These are phyloP conservation scores for Drosophila ficusphila DNA, from an alignment of 1,140 invertebrate species.

Conservation along the genomic window DNA sequence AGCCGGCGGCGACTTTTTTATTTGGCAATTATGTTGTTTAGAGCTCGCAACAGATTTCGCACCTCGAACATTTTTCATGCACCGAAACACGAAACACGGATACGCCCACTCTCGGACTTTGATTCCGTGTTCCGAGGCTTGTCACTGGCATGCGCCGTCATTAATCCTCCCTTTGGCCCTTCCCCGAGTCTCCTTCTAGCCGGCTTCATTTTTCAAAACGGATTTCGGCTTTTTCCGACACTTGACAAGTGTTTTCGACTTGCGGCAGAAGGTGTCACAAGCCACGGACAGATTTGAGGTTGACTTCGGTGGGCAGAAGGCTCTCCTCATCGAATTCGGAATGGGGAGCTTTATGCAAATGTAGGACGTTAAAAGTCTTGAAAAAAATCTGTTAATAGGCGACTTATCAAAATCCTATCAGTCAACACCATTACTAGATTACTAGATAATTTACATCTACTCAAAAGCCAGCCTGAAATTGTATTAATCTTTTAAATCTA, in stretches of 20 bases:
- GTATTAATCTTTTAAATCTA: too few relatives aligned
- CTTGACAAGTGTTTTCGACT: slow-evolving; percentile 77
- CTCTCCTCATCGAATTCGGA: background rate
- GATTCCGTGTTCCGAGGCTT: slow-evolving; percentile 80
- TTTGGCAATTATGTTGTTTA: slow-evolving; percentile 82
- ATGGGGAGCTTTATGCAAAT: slow-evolving; percentile 50
- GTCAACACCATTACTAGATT: too few relatives aligned
- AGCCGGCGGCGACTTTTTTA: slow-evolving; percentile 75
- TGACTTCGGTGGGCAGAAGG: background rate
- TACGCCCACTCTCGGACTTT: slow-evolving; percentile 50
- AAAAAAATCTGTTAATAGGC: background rate
- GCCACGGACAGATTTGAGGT: slow-evolving; percentile 45
- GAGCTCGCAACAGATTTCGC: slow-evolving; percentile 70
- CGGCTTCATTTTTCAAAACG: slow-evolving; percentile 70
- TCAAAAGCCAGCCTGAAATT: too few relatives aligned
- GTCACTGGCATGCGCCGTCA: slow-evolving; percentile 80
- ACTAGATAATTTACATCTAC: too few relatives aligned
- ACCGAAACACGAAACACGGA: slow-evolving; percentile 27
- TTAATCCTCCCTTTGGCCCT: slow-evolving; percentile 63
- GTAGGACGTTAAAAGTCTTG: background rate
- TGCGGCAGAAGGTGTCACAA: slow-evolving; percentile 64
- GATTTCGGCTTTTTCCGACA: slow-evolving; percentile 68
- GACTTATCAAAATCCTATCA: background rate
- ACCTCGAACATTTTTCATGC: slow-evolving; percentile 77
- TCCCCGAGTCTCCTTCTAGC: slow-evolving; percentile 10